Base-by-base conservation (phyloP, 2,113 vertebrate species). In the Leucoraja erinaceus region DNA sequence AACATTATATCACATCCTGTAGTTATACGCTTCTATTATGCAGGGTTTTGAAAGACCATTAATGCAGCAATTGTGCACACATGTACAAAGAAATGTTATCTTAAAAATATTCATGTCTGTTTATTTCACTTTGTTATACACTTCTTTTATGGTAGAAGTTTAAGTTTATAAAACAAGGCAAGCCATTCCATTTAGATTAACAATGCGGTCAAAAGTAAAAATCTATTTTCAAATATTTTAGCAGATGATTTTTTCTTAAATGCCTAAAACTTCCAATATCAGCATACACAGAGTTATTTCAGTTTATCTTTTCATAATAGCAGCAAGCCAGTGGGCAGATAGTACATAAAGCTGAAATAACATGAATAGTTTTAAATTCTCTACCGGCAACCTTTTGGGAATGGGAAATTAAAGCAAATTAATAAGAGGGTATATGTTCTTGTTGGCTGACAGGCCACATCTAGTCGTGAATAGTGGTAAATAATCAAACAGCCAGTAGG, bases 151-250 rank as follows among this genome's bases (percentile, higher is more conserved):
- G 5, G 77, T 79, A 20, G 20, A 5, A 79, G 16, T 79, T 79
- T 47, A 18, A 47, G 18, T 18, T 31, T 79, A 16, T 3, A 47
- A 79, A 79, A 79, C 33, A 79, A 16, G 77, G 18, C 4, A 79
- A 6, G 18, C 16, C 20, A 6, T 79, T 79, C 11, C 47, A 38
- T 79, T 7, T 16, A 38, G 16, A 38, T 31, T 33, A 79, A 20
- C 7, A 79, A 47, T 79, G 18, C 4, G 16, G 33, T 33, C 16
- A 16, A 79, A 47, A 14, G 20, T 47, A 47, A n/a, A n/a, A n/a
- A n/a, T n/a, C n/a, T n/a, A n/a, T n/a, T n/a, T n/a, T n/a, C 76
- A 78, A 78, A 5, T 78, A 78, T 78, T 78, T 79, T 33, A 79
- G 47, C 77, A 47, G 76, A n/a, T 77, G n/a, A 31, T 33, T 66